Evolutionary conservation across 2,113 vertebrate species (phyloP), one percentile per base, ranked within the genome.

Genomic region (Hippolais icterina): DNA sequence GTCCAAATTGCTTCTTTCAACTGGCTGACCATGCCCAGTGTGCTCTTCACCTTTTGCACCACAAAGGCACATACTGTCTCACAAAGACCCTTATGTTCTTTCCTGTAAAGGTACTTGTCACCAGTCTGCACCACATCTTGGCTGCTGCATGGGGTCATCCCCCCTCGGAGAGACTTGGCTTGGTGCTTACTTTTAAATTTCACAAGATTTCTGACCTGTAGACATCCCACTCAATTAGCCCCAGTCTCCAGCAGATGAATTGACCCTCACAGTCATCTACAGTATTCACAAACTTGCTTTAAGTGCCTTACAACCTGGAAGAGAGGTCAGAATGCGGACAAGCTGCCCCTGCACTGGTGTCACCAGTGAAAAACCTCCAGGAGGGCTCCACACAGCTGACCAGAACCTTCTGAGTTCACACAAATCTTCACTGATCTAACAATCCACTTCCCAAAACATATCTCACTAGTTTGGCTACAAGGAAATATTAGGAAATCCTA

Each of bases 141-240:
- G 16, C 25, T 60, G 41, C 70, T 69, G 24, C 37, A 42, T 6
- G 7, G 31, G 23, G 31, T 83, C 22, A 85, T 33, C 28, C 12
- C 0, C 2, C 1, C 12, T 11, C 13, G 25, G 19, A 41, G 41
- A 52, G 10, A 31, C 41, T 22, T 20, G 5, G 9, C 9, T 24
- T 13, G 5, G 9, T 3, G 37, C 33, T 60, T 61, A 20, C 49
- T 71, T 93, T 23, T 16, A 3, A 46, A 64, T 28, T 82, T 63
- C 29, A 20, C 15, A 5, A 78, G 5, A 39, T 39, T 88, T 59
- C 56, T 63, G 76, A 31, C 29, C 35, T 42, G 11, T 0, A 29
- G 25, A 39, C 0, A 6, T 33, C 11, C 29, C 21, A 71, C 19
- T 53, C 33, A 44, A 39, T 27, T 11, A 84, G 19, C 23, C 4